Evolutionary conservation across 2,888 invertebrate species (phyloP).

Genomic region (Fissipunctia ypsillon): DNA sequence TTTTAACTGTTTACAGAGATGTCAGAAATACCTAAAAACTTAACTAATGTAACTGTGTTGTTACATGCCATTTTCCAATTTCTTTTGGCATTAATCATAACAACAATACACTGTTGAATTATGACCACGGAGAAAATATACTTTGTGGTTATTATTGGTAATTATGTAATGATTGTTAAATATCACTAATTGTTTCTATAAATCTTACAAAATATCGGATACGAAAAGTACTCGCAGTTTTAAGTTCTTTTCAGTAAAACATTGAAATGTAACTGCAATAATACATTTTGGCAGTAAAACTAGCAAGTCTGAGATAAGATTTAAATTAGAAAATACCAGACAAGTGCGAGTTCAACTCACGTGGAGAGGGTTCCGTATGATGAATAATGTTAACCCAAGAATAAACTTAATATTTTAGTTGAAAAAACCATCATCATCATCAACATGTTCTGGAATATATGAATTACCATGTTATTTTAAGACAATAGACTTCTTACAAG

Average conservation of each 20-base stretch:
- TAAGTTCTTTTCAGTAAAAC: conserved; percentile 25
- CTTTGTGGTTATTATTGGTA: neutral
- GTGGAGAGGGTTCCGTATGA: too few relatives aligned
- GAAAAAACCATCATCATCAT: too few relatives aligned
- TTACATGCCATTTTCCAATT: neutral
- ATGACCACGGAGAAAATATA: neutral
- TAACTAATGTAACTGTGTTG: neutral
- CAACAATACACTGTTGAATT: neutral
- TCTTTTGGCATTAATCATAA: conserved; percentile 1
- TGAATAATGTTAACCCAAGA: too few relatives aligned
- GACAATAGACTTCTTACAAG: too few relatives aligned
- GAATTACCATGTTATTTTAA: too few relatives aligned
- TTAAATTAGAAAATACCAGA: too few relatives aligned
- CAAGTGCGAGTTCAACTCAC: too few relatives aligned
- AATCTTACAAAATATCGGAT: conserved; percentile 1
- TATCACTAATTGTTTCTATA: neutral
- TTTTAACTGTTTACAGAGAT: neutral
- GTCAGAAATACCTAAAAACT: neutral
- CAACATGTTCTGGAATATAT: too few relatives aligned
- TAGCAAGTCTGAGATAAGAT: neutral
- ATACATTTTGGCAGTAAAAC: conserved; percentile 28
- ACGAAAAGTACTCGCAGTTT: neutral
- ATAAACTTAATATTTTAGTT: too few relatives aligned
- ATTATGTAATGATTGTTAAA: conserved; percentile 11
- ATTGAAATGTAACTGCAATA: conserved; percentile 21